phyloP scores from a whole-genome alignment of 1,140 invertebrate genomes.

The Pogonognathellus flavescens region DNA sequence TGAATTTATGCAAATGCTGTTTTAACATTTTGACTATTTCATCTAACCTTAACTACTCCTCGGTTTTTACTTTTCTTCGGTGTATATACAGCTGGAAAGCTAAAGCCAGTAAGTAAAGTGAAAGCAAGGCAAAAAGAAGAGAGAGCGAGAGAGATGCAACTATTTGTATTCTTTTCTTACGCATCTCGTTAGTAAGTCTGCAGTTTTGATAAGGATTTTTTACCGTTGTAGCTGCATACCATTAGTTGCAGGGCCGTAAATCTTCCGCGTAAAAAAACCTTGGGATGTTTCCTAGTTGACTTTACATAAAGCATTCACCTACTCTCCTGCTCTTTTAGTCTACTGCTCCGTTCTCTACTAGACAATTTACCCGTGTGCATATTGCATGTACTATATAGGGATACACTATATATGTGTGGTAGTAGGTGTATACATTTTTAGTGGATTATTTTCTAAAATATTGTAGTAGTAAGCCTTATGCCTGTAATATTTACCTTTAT shows the following conservation, averaged over 20 bases:
- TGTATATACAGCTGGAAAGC: not conserved
- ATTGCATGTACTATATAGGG: too few relatives aligned
- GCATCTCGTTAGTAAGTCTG: slow-evolving; percentile 49
- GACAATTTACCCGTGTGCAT: not conserved
- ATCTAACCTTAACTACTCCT: not conserved
- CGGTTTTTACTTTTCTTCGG: not conserved
- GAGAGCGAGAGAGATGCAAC: not conserved
- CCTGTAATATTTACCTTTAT: too few relatives aligned
- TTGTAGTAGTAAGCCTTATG: too few relatives aligned
- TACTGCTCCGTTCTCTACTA: not conserved
- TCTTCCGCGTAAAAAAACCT: slow-evolving; percentile 33
- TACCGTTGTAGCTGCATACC: slow-evolving; percentile 21
- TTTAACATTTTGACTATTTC: slow-evolving; percentile 10
- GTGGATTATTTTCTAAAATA: too few relatives aligned
- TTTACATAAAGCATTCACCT: not conserved
- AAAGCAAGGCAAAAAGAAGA: too few relatives aligned
- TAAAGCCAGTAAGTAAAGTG: not conserved
- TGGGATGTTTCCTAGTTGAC: slow-evolving; percentile 43
- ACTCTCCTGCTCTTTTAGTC: not conserved
- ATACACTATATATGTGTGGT: not conserved
- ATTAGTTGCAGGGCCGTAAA: slow-evolving; percentile 46
- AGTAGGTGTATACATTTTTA: too few relatives aligned
- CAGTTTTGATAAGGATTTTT: slow-evolving; percentile 27
- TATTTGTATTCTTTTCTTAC: slow-evolving; percentile 43
- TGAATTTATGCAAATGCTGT: slow-evolving; percentile 17